Evolutionary conservation across 2,797 vertebrate species (phyloP).

Genomic region (Eulemur mongoz): DNA sequence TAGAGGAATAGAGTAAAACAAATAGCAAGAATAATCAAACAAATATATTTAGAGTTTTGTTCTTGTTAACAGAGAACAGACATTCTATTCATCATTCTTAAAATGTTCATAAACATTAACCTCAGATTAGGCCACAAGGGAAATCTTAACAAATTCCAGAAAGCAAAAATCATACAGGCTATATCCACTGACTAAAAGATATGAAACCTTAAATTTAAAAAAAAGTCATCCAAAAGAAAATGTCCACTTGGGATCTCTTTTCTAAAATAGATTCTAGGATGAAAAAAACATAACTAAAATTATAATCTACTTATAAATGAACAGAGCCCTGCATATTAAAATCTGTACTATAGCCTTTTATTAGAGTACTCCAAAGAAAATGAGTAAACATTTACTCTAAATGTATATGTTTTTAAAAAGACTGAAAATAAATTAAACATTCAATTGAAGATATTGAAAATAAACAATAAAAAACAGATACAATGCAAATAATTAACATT

Average conservation of each 20-base stretch:
- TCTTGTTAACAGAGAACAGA: not conserved
- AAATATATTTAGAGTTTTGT: not conserved
- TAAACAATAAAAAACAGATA: not conserved
- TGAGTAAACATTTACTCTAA: not conserved
- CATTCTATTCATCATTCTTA: not conserved
- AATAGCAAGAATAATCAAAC: not conserved
- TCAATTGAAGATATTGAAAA: not conserved
- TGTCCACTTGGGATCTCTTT: not conserved
- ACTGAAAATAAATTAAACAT: not conserved
- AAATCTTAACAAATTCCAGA: conserved; percentile 9
- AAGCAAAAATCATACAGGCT: not conserved
- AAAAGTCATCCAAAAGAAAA: not conserved
- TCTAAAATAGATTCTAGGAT: not conserved
- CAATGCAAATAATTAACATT: not conserved
- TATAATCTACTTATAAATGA: not conserved
- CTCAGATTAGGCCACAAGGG: not conserved
- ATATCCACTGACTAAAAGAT: not conserved
- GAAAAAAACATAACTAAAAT: not conserved
- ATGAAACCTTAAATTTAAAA: not conserved
- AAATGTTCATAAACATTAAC: not conserved
- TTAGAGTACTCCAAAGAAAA: conserved; percentile 1
- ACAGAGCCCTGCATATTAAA: not conserved
- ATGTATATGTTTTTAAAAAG: not conserved
- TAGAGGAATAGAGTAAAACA: not conserved
- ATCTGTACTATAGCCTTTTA: not conserved